Percentiles rank a stretch among this genome's conserved stretches.
Conservation (phyloP, 2,797 vertebrate species). For the Acrossocheilus wenchowensis region DNA sequence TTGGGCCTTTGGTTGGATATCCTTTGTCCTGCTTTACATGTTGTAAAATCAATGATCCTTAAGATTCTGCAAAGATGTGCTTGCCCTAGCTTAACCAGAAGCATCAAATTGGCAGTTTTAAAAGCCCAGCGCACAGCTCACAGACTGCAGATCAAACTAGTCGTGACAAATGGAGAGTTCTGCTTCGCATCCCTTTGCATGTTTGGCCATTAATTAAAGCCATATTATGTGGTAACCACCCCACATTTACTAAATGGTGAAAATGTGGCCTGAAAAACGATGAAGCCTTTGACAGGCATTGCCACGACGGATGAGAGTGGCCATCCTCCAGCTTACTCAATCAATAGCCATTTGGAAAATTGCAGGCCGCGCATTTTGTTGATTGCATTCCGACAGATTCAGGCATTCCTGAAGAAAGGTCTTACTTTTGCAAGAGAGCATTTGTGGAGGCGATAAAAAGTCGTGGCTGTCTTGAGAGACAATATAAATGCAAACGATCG, state of each 20-base stretch:
- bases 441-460: constrained; percentile 49
- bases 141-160: constrained; percentile 57
- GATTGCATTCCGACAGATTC: constrained; percentile 50
- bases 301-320: constrained; percentile 49
- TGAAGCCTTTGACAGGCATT: constrained; percentile 55
- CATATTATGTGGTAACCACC: constrained; percentile 49
- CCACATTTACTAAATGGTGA: constrained; percentile 40
- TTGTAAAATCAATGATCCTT: constrained; percentile 55
- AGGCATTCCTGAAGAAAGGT: constrained; percentile 28
- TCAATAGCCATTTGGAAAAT: constrained; percentile 65
- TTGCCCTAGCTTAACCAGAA: constrained; percentile 53
- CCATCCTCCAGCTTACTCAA: constrained; percentile 57
- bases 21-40: constrained; percentile 44
- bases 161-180: constrained; percentile 54
- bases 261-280: constrained; percentile 57
- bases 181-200: constrained; percentile 38
- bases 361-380: constrained; percentile 49
- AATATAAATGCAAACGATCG: constrained; percentile 64
- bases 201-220: constrained; percentile 56
- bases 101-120: constrained; percentile 58
- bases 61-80: constrained; percentile 53
- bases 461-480: constrained; percentile 44
- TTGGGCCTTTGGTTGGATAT: constrained; percentile 44
- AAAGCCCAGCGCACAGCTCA: constrained; percentile 50
- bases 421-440: constrained; percentile 48